Evolutionary conservation across 1,140 invertebrate genomes (phyloP).

Genomic region (Chelonus insularis): DNA sequence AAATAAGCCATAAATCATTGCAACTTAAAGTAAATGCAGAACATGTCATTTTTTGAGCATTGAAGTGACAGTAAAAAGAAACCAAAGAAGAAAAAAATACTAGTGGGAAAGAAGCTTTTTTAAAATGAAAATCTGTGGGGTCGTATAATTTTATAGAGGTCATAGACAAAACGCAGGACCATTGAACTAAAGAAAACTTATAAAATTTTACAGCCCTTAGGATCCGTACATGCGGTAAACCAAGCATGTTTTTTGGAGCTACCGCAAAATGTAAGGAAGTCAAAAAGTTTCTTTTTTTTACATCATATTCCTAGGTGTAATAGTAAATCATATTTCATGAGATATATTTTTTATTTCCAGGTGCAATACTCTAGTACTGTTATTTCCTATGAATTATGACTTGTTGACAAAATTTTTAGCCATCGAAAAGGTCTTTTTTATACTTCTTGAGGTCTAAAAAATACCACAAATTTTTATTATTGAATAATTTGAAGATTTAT

Average conservation of each 20-base stretch:
- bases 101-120: slow-evolving; percentile 10
- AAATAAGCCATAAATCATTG: not conserved
- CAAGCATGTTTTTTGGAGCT: slow-evolving; percentile 30
- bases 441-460: not conserved
- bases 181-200: slow-evolving; percentile 6
- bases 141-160: slow-evolving; percentile 36
- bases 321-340: slow-evolving; percentile 28
- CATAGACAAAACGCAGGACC: slow-evolving; percentile 25
- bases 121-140: slow-evolving; percentile 11
- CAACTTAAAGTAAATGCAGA: no score
- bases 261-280: slow-evolving; percentile 23
- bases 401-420: slow-evolving; percentile 31
- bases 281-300: slow-evolving; percentile 31
- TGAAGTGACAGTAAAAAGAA: no score
- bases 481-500: no score
- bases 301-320: not conserved
- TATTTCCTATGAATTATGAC: slow-evolving; percentile 35
- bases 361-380: slow-evolving; percentile 3
- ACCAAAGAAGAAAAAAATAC: no score
- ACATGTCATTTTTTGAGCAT: no score
- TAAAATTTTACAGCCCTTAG: slow-evolving; percentile 28
- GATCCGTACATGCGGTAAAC: slow-evolving; percentile 31
- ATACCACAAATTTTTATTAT: not conserved
- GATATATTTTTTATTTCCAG: not conserved
- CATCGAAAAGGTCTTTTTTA: slow-evolving; percentile 12